Evolutionary conservation across 2,888 invertebrate genomes (phyloP).

Genomic region (Drosophila infuscata): DNA sequence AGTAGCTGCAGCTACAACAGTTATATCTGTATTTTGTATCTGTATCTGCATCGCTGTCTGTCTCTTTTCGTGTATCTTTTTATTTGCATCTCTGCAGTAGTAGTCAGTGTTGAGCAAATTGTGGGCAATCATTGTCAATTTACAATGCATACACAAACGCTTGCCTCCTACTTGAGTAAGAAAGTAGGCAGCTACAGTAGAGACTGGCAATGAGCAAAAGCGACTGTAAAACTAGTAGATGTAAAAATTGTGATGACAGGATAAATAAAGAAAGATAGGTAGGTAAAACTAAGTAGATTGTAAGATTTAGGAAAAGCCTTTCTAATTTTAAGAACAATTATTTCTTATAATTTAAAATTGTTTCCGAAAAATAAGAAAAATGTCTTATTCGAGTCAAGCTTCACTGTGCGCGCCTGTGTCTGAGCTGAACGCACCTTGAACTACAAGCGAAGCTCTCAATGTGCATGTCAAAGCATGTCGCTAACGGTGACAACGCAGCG

Average conservation of each 20-base stretch:
- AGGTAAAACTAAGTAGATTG: background rate
- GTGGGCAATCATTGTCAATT: slow-evolving; percentile 80
- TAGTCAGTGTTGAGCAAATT: slow-evolving; percentile 66
- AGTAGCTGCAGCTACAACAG: slow-evolving; percentile 40
- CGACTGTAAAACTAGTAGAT: background rate
- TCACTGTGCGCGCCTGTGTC: slow-evolving; percentile 48
- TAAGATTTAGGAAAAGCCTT: background rate
- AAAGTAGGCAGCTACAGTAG: slow-evolving; percentile 58
- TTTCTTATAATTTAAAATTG: background rate
- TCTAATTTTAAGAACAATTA: background rate
- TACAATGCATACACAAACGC: slow-evolving; percentile 65
- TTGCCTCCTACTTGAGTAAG: slow-evolving; percentile 55
- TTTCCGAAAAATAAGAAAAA: background rate
- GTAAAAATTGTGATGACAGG: background rate
- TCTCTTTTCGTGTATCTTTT: slow-evolving; percentile 25
- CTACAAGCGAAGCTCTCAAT: slow-evolving; percentile 53
- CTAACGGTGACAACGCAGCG: slow-evolving; percentile 32
- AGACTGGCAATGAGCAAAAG: background rate
- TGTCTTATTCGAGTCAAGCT: background rate
- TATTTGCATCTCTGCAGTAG: slow-evolving; percentile 46
- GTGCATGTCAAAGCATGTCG: slow-evolving; percentile 40
- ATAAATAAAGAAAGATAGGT: background rate
- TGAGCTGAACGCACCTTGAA: slow-evolving; percentile 63
- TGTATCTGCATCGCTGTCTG: slow-evolving; percentile 48
- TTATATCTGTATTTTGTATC: slow-evolving; percentile 41